Evolutionary conservation across 1,140 invertebrate species (phyloP), one percentile per base, ranked within the genome.

Genomic region (Trypoxylus dichotomus): DNA sequence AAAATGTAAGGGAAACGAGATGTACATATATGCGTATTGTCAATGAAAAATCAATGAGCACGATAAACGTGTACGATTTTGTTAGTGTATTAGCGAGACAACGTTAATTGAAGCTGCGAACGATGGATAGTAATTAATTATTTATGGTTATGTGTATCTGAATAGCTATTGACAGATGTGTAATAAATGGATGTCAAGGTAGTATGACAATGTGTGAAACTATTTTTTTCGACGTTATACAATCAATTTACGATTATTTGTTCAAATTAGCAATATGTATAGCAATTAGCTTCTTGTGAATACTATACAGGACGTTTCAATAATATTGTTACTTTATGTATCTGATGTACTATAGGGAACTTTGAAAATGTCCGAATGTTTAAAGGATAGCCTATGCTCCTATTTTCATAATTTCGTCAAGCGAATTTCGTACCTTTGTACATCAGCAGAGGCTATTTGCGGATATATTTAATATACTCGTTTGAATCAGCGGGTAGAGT

Each of bases 61-160:
- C 47, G 15, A 21, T 1, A 58, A 68, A 68, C 60, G 15, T 8
- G 60, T 68, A 37, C 60, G 1, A 68, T 19, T 68, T 29, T 13
- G 60, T 68, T 68, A 68, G 60, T 68, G 21, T 25, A 29, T 68
- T 68, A 68, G 24, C 27, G 21, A 24, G 24, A 21, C 24, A 29
- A 24, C 60, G 60, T 68, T 68, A 68, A 68, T 27, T 29, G 60
- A 68, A 68, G 60, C 60, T 10, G 13, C 6, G 60, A 68, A 68
- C 13, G 21, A 27, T 29, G 19, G 21, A 8, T 27, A n/a, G n/a
- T n/a, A 68, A 68, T 25, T 29, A 68, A 68, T 68, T 25, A 54
- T 54, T 68, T 68, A 68, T 24, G 60, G 24, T 68, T 13, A 68
- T 68, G 21, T 13, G 60, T 13, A 68, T 29, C 27, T 3, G 27